phyloP scores from a whole-genome alignment of 2,797 vertebrate genomes.

The Cyclopterus lumpus region DNA sequence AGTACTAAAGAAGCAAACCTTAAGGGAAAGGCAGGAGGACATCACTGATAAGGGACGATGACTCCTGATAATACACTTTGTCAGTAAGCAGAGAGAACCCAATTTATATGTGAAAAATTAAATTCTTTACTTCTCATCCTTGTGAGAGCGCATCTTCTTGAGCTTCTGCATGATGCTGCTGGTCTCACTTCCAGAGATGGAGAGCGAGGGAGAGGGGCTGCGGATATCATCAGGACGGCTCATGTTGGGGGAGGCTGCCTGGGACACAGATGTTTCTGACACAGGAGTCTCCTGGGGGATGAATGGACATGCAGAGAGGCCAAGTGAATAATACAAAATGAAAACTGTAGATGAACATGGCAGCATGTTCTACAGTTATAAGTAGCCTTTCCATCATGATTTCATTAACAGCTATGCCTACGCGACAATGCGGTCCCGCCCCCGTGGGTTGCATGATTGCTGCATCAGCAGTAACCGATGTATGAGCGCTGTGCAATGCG shows the following conservation, averaged over 20 bases:
- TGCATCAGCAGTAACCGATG: not conserved
- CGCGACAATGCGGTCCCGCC: no score
- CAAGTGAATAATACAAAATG: not conserved
- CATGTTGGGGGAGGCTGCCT: slow-evolving; percentile 78
- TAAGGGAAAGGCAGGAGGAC: not conserved
- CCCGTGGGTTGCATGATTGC: not conserved
- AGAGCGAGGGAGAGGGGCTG: slow-evolving; percentile 90
- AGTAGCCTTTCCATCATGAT: not conserved
- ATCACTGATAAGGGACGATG: not conserved
- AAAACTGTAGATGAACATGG: not conserved
- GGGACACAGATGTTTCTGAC: slow-evolving; percentile 80
- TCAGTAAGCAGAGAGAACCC: not conserved
- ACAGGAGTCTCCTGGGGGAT: slow-evolving; percentile 84
- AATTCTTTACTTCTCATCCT: slow-evolving; percentile 94
- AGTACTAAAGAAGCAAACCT: not conserved
- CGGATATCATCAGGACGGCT: slow-evolving; percentile 86
- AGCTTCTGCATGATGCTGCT: slow-evolving; percentile 99
- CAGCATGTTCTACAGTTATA: not conserved
- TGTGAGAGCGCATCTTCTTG: slow-evolving; percentile 97
- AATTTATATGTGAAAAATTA: not conserved
- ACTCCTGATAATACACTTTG: not conserved
- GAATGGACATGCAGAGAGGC: not conserved
- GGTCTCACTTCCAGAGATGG: slow-evolving; percentile 95
- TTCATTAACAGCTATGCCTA: not conserved
- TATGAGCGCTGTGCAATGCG: no score